A percentile compares a stretch with the other conserved stretches of the same genome.
phyloP scores from a whole-genome alignment of 2,113 vertebrate species.

The Boleophthalmus pectinirostris region DNA sequence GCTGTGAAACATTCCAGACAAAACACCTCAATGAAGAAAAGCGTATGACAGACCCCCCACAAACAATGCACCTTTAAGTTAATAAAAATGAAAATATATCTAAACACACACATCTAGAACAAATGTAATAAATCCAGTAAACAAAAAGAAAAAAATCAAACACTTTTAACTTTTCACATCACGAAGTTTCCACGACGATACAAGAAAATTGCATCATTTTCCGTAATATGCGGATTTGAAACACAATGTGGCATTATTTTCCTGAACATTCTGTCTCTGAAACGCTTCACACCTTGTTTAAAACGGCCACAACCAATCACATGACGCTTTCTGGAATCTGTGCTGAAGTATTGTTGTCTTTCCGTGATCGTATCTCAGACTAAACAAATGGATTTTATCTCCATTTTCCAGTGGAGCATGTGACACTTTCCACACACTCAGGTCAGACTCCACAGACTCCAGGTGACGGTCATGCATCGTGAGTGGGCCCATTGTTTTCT shows the following conservation, averaged over 20 bases:
- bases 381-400: background rate
- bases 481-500: too few species aligned
- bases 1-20: too few species aligned
- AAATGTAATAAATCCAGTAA: too few species aligned
- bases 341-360: background rate
- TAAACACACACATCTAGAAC: too few species aligned
- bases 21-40: too few species aligned
- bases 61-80: too few species aligned
- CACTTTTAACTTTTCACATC: too few species aligned
- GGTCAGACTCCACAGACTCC: background rate
- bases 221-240: background rate
- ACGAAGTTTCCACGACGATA: too few species aligned
- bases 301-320: background rate
- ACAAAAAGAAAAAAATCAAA: too few species aligned
- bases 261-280: background rate
- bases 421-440: background rate
- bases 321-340: background rate
- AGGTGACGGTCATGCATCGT: background rate
- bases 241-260: background rate
- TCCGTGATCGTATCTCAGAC: background rate
- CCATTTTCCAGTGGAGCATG: background rate
- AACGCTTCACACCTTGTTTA: background rate
- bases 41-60: too few species aligned
- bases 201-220: background rate
- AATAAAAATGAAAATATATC: too few species aligned